Evolutionary conservation across 2,113 vertebrate genomes (phyloP).

Genomic region (Sinocyclocheilus rhinocerous): DNA sequence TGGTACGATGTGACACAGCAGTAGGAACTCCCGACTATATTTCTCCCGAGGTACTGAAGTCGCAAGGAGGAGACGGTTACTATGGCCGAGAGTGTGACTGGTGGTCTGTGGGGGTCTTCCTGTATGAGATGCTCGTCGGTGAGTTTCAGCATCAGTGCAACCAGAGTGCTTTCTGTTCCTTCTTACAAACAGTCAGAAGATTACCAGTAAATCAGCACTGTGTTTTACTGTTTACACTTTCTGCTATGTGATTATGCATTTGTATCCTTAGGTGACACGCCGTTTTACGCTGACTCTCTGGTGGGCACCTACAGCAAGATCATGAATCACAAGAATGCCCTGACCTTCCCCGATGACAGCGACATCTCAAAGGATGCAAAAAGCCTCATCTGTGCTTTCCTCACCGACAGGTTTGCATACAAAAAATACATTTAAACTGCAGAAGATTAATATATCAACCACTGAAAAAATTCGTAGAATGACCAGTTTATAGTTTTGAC

Average conservation of each 20-base stretch:
- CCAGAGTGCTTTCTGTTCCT: too few species aligned
- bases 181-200: too few species aligned
- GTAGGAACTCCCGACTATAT: constrained; percentile 99
- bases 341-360: constrained; percentile 96
- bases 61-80: constrained; percentile 97
- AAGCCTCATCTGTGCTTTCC: constrained; percentile 97
- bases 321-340: constrained; percentile 98
- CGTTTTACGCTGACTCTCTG: constrained; percentile 97
- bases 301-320: constrained; percentile 99
- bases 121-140: constrained; percentile 99
- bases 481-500: neutral
- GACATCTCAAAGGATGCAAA: constrained; percentile 98
- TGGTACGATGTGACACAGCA: constrained; percentile 99
- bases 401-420: constrained; percentile 88
- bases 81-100: constrained; percentile 98
- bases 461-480: neutral
- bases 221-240: too few species aligned
- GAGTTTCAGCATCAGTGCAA: constrained; percentile 67
- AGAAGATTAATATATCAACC: neutral
- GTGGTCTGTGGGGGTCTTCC: constrained; percentile 99
- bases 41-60: constrained; percentile 98
- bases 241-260: too few species aligned
- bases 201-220: too few species aligned
- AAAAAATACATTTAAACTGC: neutral
- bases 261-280: constrained; percentile 87